Percentiles rank a stretch among this genome's conserved stretches.
Conservation (phyloP, 1,140 invertebrate genomes). For the Bombus superbus region DNA sequence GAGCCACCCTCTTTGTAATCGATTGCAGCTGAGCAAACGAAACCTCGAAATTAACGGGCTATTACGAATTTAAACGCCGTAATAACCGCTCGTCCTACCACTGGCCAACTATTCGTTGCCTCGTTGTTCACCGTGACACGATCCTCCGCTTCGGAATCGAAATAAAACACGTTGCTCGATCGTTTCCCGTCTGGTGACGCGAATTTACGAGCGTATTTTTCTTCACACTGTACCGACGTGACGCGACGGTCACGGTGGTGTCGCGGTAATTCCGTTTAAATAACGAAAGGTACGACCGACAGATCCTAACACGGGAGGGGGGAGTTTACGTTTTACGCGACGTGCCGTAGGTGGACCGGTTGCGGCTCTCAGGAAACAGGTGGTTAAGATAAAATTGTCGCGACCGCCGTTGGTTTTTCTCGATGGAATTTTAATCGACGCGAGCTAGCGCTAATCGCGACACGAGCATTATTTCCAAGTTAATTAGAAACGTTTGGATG, state of each 20-base stretch:
- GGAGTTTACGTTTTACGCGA: slow-evolving; percentile 25
- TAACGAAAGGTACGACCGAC: slow-evolving; percentile 33
- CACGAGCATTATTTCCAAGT: not conserved
- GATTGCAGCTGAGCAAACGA: slow-evolving; percentile 76
- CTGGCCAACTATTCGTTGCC: not conserved
- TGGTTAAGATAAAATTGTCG: slow-evolving; percentile 43
- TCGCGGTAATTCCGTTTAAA: slow-evolving; percentile 25
- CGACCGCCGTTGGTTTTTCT: not conserved
- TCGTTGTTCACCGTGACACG: not conserved
- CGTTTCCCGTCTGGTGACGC: not conserved
- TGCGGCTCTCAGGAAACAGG: slow-evolving; percentile 30
- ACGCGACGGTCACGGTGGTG: too few species aligned
- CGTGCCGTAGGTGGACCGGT: slow-evolving; percentile 62
- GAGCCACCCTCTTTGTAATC: slow-evolving; percentile 53
- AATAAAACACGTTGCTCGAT: slow-evolving; percentile 38
- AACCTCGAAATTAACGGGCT: slow-evolving; percentile 73
- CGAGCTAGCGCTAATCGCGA: slow-evolving; percentile 4
- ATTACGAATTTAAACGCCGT: slow-evolving; percentile 71
- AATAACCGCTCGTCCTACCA: slow-evolving; percentile 63
- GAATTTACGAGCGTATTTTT: slow-evolving; percentile 34
- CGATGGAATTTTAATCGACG: slow-evolving; percentile 3
- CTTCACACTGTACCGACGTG: not conserved
- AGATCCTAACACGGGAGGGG: not conserved
- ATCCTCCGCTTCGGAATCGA: slow-evolving; percentile 6
- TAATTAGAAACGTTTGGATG: slow-evolving; percentile 14